Evolutionary conservation across 2,888 invertebrate species (phyloP).

Genomic region (Crossocerus cetratus): DNA sequence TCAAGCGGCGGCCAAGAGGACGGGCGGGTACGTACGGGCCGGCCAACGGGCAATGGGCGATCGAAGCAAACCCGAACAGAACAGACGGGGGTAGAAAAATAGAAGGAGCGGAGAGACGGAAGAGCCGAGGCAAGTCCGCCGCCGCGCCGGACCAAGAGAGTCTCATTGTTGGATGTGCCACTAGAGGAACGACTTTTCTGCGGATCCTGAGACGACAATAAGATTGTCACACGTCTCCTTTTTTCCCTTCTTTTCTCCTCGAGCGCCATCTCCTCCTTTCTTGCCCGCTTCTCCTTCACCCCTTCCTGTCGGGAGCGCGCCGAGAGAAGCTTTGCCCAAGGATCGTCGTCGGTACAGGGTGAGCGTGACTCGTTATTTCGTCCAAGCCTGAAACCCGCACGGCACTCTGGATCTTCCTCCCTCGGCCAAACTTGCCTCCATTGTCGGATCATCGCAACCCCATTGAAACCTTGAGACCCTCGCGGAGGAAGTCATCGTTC

Average conservation of each 20-base stretch:
- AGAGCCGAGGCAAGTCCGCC: conserved; percentile 28
- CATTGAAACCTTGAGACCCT: conserved; percentile 60
- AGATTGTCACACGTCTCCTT: conserved; percentile 62
- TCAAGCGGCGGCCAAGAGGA: background rate
- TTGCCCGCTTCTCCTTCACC: conserved; percentile 23
- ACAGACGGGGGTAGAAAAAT: conserved; percentile 51
- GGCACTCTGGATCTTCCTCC: conserved; percentile 51
- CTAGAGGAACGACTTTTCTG: conserved; percentile 51
- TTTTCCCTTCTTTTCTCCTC: conserved; percentile 17
- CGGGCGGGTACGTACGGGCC: background rate
- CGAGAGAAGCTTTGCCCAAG: conserved; percentile 32
- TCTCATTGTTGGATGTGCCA: conserved; percentile 54
- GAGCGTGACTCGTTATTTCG: conserved; percentile 62
- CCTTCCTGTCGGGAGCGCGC: conserved; percentile 15
- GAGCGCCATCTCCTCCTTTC: conserved; percentile 11
- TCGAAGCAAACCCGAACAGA: conserved; percentile 29
- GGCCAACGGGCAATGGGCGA: background rate
- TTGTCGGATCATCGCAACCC: conserved; percentile 67
- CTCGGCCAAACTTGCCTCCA: conserved; percentile 54
- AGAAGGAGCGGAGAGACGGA: conserved; percentile 38
- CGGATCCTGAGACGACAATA: conserved; percentile 61
- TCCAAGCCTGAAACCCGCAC: conserved; percentile 36
- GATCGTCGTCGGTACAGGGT: conserved; percentile 41
- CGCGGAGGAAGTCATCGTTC: conserved; percentile 59
- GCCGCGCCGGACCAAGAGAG: conserved; percentile 10